These are phyloP conservation scores for Heterohyrax brucei DNA, from an alignment of 2,797 vertebrate species.

Conservation along the genomic window DNA sequence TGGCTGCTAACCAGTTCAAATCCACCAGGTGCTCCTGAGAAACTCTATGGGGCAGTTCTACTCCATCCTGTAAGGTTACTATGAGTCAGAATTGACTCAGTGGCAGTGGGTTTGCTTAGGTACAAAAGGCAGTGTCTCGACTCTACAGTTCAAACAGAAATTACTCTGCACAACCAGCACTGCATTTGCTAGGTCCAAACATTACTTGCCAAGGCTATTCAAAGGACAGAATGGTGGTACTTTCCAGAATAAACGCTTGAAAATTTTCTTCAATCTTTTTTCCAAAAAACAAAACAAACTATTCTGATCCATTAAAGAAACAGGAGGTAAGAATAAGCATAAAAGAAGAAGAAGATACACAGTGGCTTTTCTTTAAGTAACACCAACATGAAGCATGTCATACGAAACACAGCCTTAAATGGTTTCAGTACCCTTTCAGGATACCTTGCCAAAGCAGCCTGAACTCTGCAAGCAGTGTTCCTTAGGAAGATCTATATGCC, in stretches of 20 bases:
- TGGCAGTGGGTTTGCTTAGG: no score
- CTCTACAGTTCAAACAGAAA: constrained; percentile 39
- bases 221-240: constrained; percentile 47
- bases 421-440: constrained; percentile 46
- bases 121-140: constrained; percentile 26
- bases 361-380: background rate
- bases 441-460: constrained; percentile 33
- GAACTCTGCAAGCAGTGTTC: constrained; percentile 47
- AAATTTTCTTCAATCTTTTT: constrained; percentile 55
- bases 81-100: no score
- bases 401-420: constrained; percentile 40
- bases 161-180: constrained; percentile 3
- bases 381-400: constrained; percentile 45
- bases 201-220: constrained; percentile 51
- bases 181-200: constrained; percentile 37
- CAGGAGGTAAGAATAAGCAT: background rate
- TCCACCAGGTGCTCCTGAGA: no score
- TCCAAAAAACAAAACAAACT: constrained; percentile 58
- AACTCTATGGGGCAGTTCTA: no score
- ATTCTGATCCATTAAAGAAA: constrained; percentile 46
- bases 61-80: no score
- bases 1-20: no score
- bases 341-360: constrained; percentile 12
- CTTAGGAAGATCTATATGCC: constrained; percentile 23
- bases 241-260: constrained; percentile 71